Percentiles rank a stretch among this genome's conserved stretches.
Conservation (phyloP, 2,888 invertebrate species). For the Oscheius sp. region DNA sequence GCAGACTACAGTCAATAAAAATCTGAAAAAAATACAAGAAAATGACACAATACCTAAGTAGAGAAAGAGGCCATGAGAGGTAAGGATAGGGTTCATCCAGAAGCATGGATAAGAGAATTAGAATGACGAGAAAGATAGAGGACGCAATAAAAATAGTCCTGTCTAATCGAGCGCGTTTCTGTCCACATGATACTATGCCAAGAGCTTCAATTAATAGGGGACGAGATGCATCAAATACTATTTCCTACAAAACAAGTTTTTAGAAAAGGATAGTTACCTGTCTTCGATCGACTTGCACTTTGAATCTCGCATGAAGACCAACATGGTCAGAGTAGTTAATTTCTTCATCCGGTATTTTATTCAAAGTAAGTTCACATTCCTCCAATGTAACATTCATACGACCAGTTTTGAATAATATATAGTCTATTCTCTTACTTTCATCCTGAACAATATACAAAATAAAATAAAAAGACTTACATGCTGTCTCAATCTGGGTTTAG, state of each 20-base stretch:
- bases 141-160: slow-evolving; percentile 38
- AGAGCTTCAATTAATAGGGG: slow-evolving; percentile 56
- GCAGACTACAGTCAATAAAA: slow-evolving; percentile 61
- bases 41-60: slow-evolving; percentile 34
- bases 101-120: slow-evolving; percentile 41
- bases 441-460: slow-evolving; percentile 41
- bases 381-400: slow-evolving; percentile 48
- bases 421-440: slow-evolving; percentile 88
- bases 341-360: slow-evolving; percentile 49
- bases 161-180: slow-evolving; percentile 62
- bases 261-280: no score
- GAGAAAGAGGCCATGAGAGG: slow-evolving; percentile 38
- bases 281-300: slow-evolving; percentile 35
- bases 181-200: slow-evolving; percentile 61
- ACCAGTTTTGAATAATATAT: slow-evolving; percentile 79
- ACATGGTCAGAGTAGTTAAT: slow-evolving; percentile 68
- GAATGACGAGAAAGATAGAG: slow-evolving; percentile 32
- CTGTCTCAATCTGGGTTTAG: slow-evolving; percentile 70
- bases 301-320: slow-evolving; percentile 62
- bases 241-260: slow-evolving; percentile 43
- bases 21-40: slow-evolving; percentile 37
- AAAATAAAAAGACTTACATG: slow-evolving; percentile 22
- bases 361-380: slow-evolving; percentile 50
- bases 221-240: slow-evolving; percentile 49
- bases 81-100: slow-evolving; percentile 34